A percentile compares a stretch with the other conserved stretches of the same genome.
Conservation (phyloP, 2,797 vertebrate genomes). For the Tiaroga cobitis region DNA sequence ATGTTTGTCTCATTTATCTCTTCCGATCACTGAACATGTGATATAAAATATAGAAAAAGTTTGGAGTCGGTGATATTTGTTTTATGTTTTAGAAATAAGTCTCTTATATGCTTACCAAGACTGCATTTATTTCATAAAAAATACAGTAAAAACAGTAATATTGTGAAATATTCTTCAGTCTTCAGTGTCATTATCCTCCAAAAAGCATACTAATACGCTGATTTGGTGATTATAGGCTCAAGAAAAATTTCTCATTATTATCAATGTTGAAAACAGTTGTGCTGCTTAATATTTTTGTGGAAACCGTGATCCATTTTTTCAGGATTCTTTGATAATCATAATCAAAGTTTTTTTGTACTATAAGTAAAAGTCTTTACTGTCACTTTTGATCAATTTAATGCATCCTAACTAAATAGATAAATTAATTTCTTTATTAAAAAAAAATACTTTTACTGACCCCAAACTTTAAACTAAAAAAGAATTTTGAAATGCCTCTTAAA, state of each 20-base stretch:
- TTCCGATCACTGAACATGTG: not conserved
- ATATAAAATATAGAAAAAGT: not conserved
- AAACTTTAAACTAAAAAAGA: not conserved
- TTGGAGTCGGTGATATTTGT: not conserved
- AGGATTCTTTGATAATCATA: not conserved
- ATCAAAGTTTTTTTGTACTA: not conserved
- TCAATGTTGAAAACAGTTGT: not conserved
- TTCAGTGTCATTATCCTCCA: not conserved
- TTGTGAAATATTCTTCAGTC: not conserved
- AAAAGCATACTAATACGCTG: not conserved
- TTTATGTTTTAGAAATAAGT: not conserved
- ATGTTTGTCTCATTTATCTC: conserved; percentile 58
- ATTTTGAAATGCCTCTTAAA: not conserved
- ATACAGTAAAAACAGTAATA: not conserved
- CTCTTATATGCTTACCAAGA: not conserved
- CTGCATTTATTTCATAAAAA: not conserved
- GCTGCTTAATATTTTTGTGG: conserved; percentile 1
- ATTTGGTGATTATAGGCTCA: not conserved
- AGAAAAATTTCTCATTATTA: not conserved
- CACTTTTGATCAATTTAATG: not conserved
- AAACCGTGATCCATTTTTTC: not conserved
- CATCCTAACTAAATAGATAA: not conserved
- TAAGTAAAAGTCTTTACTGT: not conserved
- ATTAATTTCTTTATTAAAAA: too few relatives aligned
- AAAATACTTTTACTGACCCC: not conserved